Conservation (phyloP, 2,113 vertebrate genomes). For the Prolemur simus region DNA sequence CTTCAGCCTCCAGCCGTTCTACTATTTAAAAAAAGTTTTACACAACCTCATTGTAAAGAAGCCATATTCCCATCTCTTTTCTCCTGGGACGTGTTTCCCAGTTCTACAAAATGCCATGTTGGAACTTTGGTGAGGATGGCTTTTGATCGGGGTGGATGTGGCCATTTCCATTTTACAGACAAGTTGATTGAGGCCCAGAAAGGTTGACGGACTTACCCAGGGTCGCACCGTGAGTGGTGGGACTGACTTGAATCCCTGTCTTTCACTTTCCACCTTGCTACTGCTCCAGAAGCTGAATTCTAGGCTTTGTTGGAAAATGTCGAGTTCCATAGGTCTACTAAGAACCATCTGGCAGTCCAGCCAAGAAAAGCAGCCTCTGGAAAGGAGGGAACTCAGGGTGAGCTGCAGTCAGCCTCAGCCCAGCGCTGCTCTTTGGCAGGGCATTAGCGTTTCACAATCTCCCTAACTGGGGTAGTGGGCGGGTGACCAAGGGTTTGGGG, state of each 20-base stretch:
- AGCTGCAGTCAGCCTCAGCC: too few relatives aligned
- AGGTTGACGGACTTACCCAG: too few relatives aligned
- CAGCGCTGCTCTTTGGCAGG: background rate
- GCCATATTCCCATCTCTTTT: background rate
- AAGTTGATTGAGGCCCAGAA: background rate
- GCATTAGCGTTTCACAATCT: background rate
- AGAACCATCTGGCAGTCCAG: background rate
- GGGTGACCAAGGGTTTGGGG: background rate
- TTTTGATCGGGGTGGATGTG: background rate
- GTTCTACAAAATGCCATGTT: background rate
- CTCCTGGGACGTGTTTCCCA: background rate
- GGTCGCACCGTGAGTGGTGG: fast-evolving
- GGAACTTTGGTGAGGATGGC: background rate
- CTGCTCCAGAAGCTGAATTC: background rate
- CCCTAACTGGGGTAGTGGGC: background rate
- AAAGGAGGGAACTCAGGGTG: background rate
- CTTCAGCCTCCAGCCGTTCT: background rate
- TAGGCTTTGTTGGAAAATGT: background rate
- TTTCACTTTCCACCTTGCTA: background rate
- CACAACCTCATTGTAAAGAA: background rate
- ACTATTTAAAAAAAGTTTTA: background rate
- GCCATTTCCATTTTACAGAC: background rate
- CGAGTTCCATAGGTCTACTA: background rate
- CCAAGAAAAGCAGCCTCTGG: background rate
- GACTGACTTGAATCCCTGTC: background rate